These are phyloP conservation scores for Hydractinia echinata DNA, from an alignment of 30 jellyfish, hydroid and myxozoan species.

Conservation along the genomic window DNA sequence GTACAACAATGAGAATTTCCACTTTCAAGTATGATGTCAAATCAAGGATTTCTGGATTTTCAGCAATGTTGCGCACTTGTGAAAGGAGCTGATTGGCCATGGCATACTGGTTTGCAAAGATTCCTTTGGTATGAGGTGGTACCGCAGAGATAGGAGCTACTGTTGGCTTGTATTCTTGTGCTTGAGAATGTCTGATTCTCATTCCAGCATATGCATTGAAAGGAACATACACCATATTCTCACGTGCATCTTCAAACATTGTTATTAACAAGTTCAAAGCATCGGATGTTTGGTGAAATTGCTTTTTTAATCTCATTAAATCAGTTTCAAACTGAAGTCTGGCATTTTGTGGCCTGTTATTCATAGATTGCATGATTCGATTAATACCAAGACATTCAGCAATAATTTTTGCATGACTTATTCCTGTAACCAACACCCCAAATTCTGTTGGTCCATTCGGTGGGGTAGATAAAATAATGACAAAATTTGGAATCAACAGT, in stretches of 20 bases:
- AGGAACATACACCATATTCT: conserved; percentile 55
- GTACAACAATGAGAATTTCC: conserved; percentile 68
- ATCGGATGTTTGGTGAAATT: conserved; percentile 62
- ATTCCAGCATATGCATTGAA: conserved; percentile 50
- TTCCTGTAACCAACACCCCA: conserved; percentile 81
- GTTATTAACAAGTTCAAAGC: conserved; percentile 36
- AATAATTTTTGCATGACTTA: conserved; percentile 68
- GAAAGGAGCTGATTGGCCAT: conserved; percentile 83
- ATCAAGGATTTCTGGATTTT: conserved; percentile 67
- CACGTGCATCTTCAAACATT: conserved; percentile 30
- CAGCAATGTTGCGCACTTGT: conserved; percentile 72
- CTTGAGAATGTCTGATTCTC: conserved; percentile 39
- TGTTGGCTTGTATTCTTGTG: conserved; percentile 40
- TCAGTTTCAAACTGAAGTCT: conserved; percentile 42
- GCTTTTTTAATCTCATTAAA: conserved; percentile 34
- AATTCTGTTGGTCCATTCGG: conserved; percentile 65
- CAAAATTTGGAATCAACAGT: conserved; percentile 50
- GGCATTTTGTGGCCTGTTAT: not conserved
- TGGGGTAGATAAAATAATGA: conserved; percentile 61
- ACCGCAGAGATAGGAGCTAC: conserved; percentile 32
- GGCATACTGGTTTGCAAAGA: conserved; percentile 69
- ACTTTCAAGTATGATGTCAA: conserved; percentile 69
- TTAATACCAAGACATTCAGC: conserved; percentile 75
- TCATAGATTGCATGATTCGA: conserved; percentile 41
- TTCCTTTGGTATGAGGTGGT: conserved; percentile 40